Conservation (phyloP, 2,888 invertebrate genomes). For the Kuschelorhynchus macadamiae region DNA sequence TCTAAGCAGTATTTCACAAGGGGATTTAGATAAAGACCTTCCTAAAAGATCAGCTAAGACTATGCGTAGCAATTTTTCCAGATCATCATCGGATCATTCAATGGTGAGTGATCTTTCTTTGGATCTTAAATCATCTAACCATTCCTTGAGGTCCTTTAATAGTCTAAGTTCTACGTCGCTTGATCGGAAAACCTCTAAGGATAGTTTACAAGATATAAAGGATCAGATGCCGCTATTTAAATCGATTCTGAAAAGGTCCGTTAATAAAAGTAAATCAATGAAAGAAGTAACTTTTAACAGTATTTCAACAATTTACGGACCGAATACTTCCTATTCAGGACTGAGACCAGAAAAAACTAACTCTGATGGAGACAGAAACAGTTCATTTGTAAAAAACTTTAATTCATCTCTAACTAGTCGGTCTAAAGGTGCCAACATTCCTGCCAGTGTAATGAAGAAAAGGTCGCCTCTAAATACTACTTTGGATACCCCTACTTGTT, state of each 20-base stretch:
- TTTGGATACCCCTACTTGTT: not conserved
- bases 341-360: not conserved
- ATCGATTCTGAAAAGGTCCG: constrained; percentile 28
- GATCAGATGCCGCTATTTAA: constrained; percentile 32
- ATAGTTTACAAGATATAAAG: constrained; percentile 27
- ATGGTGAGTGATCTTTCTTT: constrained; percentile 6
- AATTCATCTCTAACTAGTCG: not conserved
- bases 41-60: not conserved
- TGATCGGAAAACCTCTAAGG: constrained; percentile 1
- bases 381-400: not conserved
- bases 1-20: constrained; percentile 29
- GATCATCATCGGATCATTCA: constrained; percentile 17
- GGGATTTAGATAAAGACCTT: not conserved
- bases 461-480: too few species aligned
- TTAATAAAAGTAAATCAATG: not conserved
- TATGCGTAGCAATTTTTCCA: not conserved
- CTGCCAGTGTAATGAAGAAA: constrained; percentile 1
- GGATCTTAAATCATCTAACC: constrained; percentile 2
- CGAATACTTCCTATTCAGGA: constrained; percentile 5
- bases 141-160: constrained; percentile 21
- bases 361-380: too few species aligned
- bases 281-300: constrained; percentile 40
- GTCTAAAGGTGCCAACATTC: not conserved
- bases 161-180: constrained; percentile 11
- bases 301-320: constrained; percentile 36